Evolutionary conservation across 1,140 invertebrate genomes (phyloP), one percentile per base, ranked within the genome.

Genomic region (Tribolium madens): DNA sequence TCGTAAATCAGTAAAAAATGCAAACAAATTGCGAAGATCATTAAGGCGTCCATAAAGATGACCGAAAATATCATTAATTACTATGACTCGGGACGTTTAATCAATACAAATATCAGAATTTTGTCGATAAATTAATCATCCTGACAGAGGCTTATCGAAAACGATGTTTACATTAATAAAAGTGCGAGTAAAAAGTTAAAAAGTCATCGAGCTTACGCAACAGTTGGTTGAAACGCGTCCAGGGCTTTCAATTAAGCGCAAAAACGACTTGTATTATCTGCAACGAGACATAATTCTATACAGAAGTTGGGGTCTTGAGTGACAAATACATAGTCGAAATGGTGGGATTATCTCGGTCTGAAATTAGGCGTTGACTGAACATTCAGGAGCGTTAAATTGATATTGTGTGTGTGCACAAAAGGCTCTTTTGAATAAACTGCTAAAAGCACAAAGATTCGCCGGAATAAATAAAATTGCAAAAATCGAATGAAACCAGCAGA

Each of bases 381-480:
- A 42, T 64, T 64, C 26, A 13, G 57, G 12, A 9, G 57, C 52
- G 52, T 57, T 57, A 26, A 64, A 64, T 64, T 33, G 57, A 31
- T 33, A 64, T 64, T 64, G 57, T 64, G 21, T 42, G 36, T 42
- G 36, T 42, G 57, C 57, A 64, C 57, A 64, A 64, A 18, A 18
- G 57, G 57, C 15, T n/a, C 18, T 64, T 21, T 64, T 64, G 26
- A 64, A 33, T 64, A 64, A 64, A 64, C 21, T 64, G 21, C 18
- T 31, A 33, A 33, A 64, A 64, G 57, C 21, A 26, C 26, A 26
- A 57, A 57, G 52, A 52, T 52, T 57, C 13, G 17, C 9, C n/a
- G 21, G 31, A n/a, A 15, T 64, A 64, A 64, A 64, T 64, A 64
- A 64, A 64, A 64, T 64, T 64, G 57, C 26, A 64, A 64, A 64